These are phyloP conservation scores for Erynnis tages DNA, from an alignment of 2,888 invertebrate species.

Conservation along the genomic window DNA sequence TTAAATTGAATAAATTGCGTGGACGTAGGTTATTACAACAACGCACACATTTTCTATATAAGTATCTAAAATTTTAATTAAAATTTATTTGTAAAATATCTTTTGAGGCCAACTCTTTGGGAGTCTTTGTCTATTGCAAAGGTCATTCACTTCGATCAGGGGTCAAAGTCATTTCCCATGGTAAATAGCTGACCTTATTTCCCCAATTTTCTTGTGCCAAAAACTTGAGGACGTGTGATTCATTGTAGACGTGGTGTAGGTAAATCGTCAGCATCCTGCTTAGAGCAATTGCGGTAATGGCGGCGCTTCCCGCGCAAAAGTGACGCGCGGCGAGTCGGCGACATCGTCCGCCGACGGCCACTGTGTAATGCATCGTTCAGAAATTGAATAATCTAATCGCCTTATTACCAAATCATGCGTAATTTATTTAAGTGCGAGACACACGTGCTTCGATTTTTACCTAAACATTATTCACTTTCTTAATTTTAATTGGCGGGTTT, in stretches of 20 bases:
- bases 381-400: slow-evolving; percentile 32
- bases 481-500: neutral
- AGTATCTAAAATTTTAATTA: no score
- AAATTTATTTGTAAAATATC: no score
- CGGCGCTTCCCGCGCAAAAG: slow-evolving; percentile 62
- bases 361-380: slow-evolving; percentile 20
- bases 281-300: slow-evolving; percentile 60
- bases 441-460: no score
- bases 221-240: slow-evolving; percentile 47
- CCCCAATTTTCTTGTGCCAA: slow-evolving; percentile 52
- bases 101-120: no score
- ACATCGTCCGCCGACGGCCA: slow-evolving; percentile 24
- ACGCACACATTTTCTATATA: no score
- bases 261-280: slow-evolving; percentile 70
- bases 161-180: neutral
- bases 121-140: no score
- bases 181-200: slow-evolving; percentile 26
- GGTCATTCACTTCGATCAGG: neutral
- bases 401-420: slow-evolving; percentile 18
- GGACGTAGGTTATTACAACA: no score
- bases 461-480: neutral
- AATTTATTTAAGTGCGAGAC: no score
- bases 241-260: slow-evolving; percentile 40
- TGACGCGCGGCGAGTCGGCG: slow-evolving; percentile 44
- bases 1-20: no score